These are phyloP conservation scores for Phenganax stokvisi DNA, from an alignment of 92 coral and sea anemone genomes.

Conservation along the genomic window DNA sequence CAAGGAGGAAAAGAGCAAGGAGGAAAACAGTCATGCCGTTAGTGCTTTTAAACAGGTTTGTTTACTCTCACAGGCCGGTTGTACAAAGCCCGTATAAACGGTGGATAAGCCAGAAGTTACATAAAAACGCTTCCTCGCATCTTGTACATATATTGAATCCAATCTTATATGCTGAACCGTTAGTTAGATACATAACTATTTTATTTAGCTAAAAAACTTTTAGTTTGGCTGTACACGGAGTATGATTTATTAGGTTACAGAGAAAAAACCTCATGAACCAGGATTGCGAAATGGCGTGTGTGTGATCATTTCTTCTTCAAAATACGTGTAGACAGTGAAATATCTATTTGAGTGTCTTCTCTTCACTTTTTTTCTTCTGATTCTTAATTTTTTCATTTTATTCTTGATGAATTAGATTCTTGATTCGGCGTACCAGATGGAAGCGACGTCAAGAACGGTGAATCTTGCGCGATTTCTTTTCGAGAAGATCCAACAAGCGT, in stretches of 20 bases:
- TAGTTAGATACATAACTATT: too few species aligned
- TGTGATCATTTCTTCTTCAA: too few species aligned
- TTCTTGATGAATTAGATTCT: conserved; percentile 51
- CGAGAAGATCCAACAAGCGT: conserved; percentile 95
- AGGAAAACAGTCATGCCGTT: conserved; percentile 59
- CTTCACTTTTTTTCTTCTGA: background rate
- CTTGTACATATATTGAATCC: too few species aligned
- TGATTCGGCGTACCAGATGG: conserved; percentile 94
- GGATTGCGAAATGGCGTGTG: too few species aligned
- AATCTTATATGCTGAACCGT: too few species aligned
- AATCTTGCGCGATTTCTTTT: conserved; percentile 92
- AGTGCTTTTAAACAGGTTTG: conserved; percentile 88
- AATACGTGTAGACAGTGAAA: too few species aligned
- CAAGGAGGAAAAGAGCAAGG: conserved; percentile 56
- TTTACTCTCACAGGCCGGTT: background rate
- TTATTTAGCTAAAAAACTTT: too few species aligned
- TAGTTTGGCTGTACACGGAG: too few species aligned
- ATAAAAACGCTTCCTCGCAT: too few species aligned
- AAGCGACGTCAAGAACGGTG: conserved; percentile 84
- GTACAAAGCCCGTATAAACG: too few species aligned
- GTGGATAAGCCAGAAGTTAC: too few species aligned
- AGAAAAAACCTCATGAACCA: too few species aligned
- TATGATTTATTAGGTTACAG: background rate
- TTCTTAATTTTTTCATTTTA: background rate
- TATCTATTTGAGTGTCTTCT: background rate